Base-by-base conservation (phyloP, 2,797 vertebrate species). In the Sebastes kiyomatsui region DNA sequence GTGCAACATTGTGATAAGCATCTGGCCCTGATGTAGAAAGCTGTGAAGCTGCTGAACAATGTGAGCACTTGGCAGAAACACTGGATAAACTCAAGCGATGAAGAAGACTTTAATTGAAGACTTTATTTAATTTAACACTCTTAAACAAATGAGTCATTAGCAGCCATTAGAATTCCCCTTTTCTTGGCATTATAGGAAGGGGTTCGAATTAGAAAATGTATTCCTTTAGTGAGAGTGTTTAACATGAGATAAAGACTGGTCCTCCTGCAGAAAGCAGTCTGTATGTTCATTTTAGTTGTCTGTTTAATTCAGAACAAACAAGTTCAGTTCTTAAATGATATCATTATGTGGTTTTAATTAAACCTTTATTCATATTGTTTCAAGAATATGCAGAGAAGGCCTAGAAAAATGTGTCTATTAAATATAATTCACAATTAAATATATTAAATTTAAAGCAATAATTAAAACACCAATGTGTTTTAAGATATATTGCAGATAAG, bases 121-220 rank as follows among this genome's bases (percentile, higher is more conserved):
- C 27, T 75, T 85, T 6, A 23, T 80, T 54, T 22, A 54, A 86
- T 79, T 64, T 3, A 80, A 78, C n/a, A 55, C 60, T 66, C 18
- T 42, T 49, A 67, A 9, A 77, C 4, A 75, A 67, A 69, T 35
- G 5, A 23, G 18, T 28, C 9, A n/a, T 28, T 22, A 65, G 60
- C 28, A 81, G 16, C n/a, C 5, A 6, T 55, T 14, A 2, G 13
- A 46, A 12, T 25, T 7, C n/a, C 1, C 20, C 62, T 8, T 54
- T 9, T 77, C 9, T 38, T 33, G 38, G 12, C 7, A 67, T 42
- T 16, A 1, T n/a, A 23, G n/a, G 32, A 59, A 9, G 22, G n/a
- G 35, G 20, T 42, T 35, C 13, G 32, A 35, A 4, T 56, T 35
- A 35, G 6, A 62, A 80, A 67, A 59, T 16, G 42, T 55, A 33